Base-by-base conservation (phyloP, 2,797 vertebrate genomes). In the Steatocranus sp. region DNA sequence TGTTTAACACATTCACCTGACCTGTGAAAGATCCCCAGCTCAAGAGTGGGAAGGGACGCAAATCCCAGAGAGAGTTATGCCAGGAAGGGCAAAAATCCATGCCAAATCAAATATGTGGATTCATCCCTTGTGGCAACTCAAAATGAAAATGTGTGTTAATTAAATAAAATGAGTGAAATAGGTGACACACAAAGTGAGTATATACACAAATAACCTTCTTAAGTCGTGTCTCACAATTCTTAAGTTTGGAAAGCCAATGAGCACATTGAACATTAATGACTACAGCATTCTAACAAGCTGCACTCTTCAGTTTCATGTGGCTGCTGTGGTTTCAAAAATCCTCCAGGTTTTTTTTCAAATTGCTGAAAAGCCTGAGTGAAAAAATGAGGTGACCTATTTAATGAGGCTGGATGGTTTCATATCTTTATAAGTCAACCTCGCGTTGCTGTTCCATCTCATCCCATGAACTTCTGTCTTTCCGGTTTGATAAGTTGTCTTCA, bases 401-500 rank as follows among this genome's bases (percentile, higher is more conserved):
- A 82, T 74, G 8, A 68, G 32, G 38, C 20, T 18, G 11, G 34
- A n/a, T 51, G 10, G 23, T 70, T 82, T 46, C 34, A 61, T 41
- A 66, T 79, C 73, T 80, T 78, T 81, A 54, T 23, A 23, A 76
- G 77, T 83, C 58, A 79, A 38, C 27, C 14, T 5, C 27, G 14
- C 8, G 1, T 56, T 70, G 27, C 49, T 81, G 51, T 46, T 86
- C 76, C 66, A 76, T 56, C 63, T 83, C 84, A 4, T 83, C 11
- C 25, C 20, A 12, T 75, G 48, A 73, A 73, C 79, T 30, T 78
- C 61, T 74, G 50, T 75, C 70, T 70, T 46, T 70, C 51, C 73
- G 49, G 79, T 91, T 87, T 88, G 88, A 86, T 87, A 79, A 50
- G 83, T 86, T 82, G 51, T 87, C 78, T 25, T 84, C 80, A 76